These are phyloP conservation scores for Todus mexicanus DNA, from an alignment of 2,797 vertebrate species.

Conservation along the genomic window DNA sequence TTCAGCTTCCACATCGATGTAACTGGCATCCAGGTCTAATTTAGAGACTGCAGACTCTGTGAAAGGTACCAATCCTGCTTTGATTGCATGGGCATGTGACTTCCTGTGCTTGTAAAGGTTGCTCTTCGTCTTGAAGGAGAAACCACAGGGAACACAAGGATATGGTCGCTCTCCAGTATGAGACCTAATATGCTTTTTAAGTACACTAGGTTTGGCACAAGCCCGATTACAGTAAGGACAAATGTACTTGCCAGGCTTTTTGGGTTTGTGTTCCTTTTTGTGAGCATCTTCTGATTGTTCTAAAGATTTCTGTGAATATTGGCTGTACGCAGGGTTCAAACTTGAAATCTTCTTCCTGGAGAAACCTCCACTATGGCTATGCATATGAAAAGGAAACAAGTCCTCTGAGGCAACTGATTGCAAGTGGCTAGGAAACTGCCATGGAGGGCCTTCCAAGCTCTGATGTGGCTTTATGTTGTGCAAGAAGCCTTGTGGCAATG, in stretches of 20 bases:
- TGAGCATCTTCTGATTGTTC: constrained; percentile 90
- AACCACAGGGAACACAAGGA: constrained; percentile 95
- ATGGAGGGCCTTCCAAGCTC: constrained; percentile 89
- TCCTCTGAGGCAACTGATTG: constrained; percentile 89
- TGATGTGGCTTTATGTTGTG: constrained; percentile 90
- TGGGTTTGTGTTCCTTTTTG: constrained; percentile 96
- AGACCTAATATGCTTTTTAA: constrained; percentile 98
- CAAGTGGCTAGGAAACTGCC: constrained; percentile 90
- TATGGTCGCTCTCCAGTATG: constrained; percentile 97
- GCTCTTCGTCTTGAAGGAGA: constrained; percentile 99
- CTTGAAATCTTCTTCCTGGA: constrained; percentile 91
- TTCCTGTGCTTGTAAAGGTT: constrained; percentile 99
- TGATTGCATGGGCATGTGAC: constrained; percentile 98
- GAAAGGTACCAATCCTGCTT: constrained; percentile 94
- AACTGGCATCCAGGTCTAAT: constrained; percentile 87
- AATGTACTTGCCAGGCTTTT: constrained; percentile 98
- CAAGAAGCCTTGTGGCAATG: constrained; percentile 86
- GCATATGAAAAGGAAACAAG: constrained; percentile 87
- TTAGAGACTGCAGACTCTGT: constrained; percentile 89
- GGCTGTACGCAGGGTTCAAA: constrained; percentile 88
- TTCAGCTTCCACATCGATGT: constrained; percentile 88
- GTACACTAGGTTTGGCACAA: constrained; percentile 98
- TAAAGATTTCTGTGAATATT: constrained; percentile 89
- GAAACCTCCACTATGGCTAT: constrained; percentile 84
- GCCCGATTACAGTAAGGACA: constrained; percentile 96